These are phyloP conservation scores for Torymus aiolomorphi DNA, from an alignment of 2,888 invertebrate species.

Conservation along the genomic window DNA sequence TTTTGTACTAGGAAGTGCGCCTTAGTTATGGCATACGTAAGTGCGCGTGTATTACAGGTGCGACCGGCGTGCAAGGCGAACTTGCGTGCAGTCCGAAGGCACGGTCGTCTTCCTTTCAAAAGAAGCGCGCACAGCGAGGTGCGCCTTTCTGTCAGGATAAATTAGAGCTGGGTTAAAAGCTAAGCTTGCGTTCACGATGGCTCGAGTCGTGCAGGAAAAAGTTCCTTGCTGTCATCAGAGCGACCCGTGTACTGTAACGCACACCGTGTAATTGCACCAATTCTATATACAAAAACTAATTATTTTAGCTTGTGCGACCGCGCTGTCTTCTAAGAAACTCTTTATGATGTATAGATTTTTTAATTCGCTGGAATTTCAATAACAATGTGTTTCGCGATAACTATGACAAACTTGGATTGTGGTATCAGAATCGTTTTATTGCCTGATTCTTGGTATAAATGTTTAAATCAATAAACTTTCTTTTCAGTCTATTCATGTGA, in stretches of 20 bases:
- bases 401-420: no score
- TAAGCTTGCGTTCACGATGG: conserved; percentile 47
- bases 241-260: background rate
- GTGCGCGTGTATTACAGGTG: background rate
- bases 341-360: no score
- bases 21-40: background rate
- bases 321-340: no score
- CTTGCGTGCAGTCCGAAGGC: conserved; percentile 60
- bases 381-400: no score
- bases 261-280: background rate
- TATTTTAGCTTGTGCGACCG: no score
- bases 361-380: no score
- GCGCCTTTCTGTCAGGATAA: conserved; percentile 61
- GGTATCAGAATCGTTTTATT: no score
- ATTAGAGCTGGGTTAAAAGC: conserved; percentile 61
- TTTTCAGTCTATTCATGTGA: no score
- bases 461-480: no score
- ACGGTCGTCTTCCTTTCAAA: conserved; percentile 60
- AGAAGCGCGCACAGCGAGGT: conserved; percentile 49
- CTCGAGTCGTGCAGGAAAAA: background rate
- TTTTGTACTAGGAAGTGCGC: background rate
- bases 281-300: background rate
- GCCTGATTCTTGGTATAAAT: no score
- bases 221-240: conserved; percentile 5
- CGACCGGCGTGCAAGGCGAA: conserved; percentile 32